Conservation (phyloP, 2,888 invertebrate species). For the Parnassius orleans region DNA sequence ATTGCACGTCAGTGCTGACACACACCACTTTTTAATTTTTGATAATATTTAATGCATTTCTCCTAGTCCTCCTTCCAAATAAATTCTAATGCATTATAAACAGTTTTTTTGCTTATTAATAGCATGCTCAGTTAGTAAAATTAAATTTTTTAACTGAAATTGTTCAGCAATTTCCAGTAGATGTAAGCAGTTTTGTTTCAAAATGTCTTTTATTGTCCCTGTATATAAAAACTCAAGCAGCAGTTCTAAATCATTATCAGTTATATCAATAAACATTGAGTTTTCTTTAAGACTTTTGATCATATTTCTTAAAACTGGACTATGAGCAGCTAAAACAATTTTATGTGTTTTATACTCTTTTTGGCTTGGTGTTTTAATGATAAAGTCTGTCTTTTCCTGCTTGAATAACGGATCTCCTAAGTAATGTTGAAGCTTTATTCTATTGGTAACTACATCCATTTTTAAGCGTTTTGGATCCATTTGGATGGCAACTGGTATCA, state of each 20-base stretch:
- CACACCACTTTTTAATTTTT: too few species aligned
- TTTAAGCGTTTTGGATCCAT: slow-evolving; percentile 44
- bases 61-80: too few species aligned
- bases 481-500: slow-evolving; percentile 52
- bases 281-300: slow-evolving; percentile 41
- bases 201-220: slow-evolving; percentile 52
- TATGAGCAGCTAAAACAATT: slow-evolving; percentile 58
- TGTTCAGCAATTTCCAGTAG: slow-evolving; percentile 52
- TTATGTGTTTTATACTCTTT: slow-evolving; percentile 55
- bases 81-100: slow-evolving; percentile 52
- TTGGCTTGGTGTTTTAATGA: slow-evolving; percentile 46
- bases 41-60: too few species aligned
- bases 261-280: slow-evolving; percentile 46
- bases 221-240: slow-evolving; percentile 61
- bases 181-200: slow-evolving; percentile 48
- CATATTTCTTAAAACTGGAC: slow-evolving; percentile 49
- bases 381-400: slow-evolving; percentile 53
- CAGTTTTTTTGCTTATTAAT: slow-evolving; percentile 49
- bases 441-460: slow-evolving; percentile 44
- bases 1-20: too few species aligned
- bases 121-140: slow-evolving; percentile 45
- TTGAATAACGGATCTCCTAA: slow-evolving; percentile 44
- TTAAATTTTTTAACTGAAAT: slow-evolving; percentile 50
- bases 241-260: slow-evolving; percentile 55
- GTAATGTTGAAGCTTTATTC: slow-evolving; percentile 55